Percentiles rank a stretch among this genome's conserved stretches.
Evolutionary conservation across 2,888 invertebrate species (phyloP).

Genomic region (Cordilura impudica): DNA sequence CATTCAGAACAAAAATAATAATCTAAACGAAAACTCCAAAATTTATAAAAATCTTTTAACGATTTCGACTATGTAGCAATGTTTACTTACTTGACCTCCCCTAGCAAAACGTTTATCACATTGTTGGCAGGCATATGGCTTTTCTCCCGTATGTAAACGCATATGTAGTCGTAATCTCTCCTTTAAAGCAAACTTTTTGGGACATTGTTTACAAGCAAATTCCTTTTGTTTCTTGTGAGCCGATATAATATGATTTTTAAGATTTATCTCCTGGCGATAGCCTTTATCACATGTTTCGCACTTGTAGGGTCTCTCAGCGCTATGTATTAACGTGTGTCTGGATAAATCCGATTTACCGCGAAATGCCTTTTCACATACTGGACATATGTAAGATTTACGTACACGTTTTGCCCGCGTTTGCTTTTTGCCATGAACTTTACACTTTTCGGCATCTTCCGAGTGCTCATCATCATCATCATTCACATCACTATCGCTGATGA

Average conservation of each 20-base stretch:
- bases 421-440: neutral
- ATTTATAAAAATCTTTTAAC: neutral
- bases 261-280: slow-evolving; percentile 83
- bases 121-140: slow-evolving; percentile 82
- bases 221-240: slow-evolving; percentile 76
- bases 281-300: slow-evolving; percentile 82
- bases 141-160: slow-evolving; percentile 85
- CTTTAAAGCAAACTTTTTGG: slow-evolving; percentile 86
- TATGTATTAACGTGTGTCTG: slow-evolving; percentile 84
- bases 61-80: neutral
- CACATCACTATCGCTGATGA: slow-evolving; percentile 62
- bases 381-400: slow-evolving; percentile 80
- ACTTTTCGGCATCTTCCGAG: slow-evolving; percentile 38
- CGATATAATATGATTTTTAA: slow-evolving; percentile 81
- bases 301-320: slow-evolving; percentile 82
- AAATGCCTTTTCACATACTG: slow-evolving; percentile 83
- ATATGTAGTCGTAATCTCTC: slow-evolving; percentile 87
- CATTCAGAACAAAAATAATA: no score
- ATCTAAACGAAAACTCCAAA: no score
- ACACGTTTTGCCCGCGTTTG: slow-evolving; percentile 30
- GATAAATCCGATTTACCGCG: slow-evolving; percentile 82
- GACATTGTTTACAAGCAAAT: slow-evolving; percentile 86
- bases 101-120: slow-evolving; percentile 85
- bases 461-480: slow-evolving; percentile 56
- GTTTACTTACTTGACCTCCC: slow-evolving; percentile 83